Conservation (phyloP, 2,888 invertebrate genomes). For the Hemithea aestivaria region DNA sequence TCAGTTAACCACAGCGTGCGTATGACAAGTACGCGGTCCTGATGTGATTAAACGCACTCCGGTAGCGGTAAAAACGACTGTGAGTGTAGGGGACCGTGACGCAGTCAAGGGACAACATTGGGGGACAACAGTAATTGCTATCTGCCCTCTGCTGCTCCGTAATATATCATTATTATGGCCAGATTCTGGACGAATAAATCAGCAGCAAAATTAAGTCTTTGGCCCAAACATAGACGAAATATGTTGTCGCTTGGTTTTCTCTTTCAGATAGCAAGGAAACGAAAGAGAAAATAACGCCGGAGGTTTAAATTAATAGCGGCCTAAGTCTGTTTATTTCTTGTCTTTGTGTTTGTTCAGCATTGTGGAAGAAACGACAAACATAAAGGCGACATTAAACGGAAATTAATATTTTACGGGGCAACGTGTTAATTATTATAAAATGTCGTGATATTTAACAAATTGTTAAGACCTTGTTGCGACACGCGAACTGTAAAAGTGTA, state of each 20-base stretch:
- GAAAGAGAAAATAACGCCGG: too few species aligned
- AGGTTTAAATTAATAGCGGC: too few species aligned
- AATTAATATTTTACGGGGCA: constrained; percentile 11
- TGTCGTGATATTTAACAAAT: constrained; percentile 17
- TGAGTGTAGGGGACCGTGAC: background rate
- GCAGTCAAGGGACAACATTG: constrained; percentile 28
- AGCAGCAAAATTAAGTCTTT: background rate
- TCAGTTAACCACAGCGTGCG: constrained; percentile 20
- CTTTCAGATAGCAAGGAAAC: too few species aligned
- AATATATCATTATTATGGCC: constrained; percentile 17
- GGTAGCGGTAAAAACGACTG: constrained; percentile 34
- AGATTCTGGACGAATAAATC: constrained; percentile 3
- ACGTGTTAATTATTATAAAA: constrained; percentile 16
- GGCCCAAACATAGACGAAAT: too few species aligned
- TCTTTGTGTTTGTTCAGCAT: too few species aligned
- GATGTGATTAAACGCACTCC: constrained; percentile 36
- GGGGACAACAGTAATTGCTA: constrained; percentile 25
- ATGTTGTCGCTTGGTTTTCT: too few species aligned
- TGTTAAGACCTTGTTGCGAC: constrained; percentile 10
- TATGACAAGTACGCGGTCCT: constrained; percentile 34
- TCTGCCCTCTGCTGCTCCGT: constrained; percentile 15
- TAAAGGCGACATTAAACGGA: constrained; percentile 6
- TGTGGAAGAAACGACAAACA: too few species aligned
- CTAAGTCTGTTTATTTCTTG: too few species aligned
- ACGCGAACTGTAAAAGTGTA: constrained; percentile 10